Evolutionary conservation across 2,888 invertebrate species (phyloP), one percentile per base, ranked within the genome.

Genomic region (Harpagoxenus sublaevis): DNA sequence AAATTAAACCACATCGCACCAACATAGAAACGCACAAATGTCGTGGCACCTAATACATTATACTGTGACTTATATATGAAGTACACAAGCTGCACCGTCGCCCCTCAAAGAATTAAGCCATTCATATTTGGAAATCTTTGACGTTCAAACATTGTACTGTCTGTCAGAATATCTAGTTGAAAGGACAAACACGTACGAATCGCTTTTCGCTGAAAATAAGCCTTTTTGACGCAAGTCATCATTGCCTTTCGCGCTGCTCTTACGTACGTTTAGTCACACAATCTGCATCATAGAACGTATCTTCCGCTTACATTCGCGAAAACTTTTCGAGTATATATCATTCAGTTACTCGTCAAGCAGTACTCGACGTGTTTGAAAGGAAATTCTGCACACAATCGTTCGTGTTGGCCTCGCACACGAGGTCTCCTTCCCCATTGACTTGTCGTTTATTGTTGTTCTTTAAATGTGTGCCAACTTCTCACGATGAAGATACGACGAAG

Each of bases 321-420:
- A 68, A 73, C 70, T 57, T n/a, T 28, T 82, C 79, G 83, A 77
- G 45, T 39, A 10, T 65, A 18, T 51, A 45, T 12, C 39, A 71
- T 71, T 65, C 55, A 57, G 23, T 23, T 23, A 23, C 23, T 23
- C 23, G 23, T 23, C 23, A 23, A 23, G 23, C 23, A 23, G 77
- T 71, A 62, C 45, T 62, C 31, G 57, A n/a, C 63, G 12, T 39
- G 53, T n/a, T 60, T 28, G 31, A 82, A 83, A 66, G 18, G 42
- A 77, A 68, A 68, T 68, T 87, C 87, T 87, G 77, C 87, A 86
- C 84, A 88, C 84, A 79, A 70, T 73, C 55, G 84, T 60, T 62
- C 70, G 74, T 65, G 55, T 74, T 79, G 45, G 45, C 57, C 53
- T 53, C 39, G 48, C 55, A 66, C 15, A 62, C 75, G 53, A 23